These are phyloP conservation scores for Lophotis ruficrista DNA, from an alignment of 2,113 vertebrate genomes.

Conservation along the genomic window DNA sequence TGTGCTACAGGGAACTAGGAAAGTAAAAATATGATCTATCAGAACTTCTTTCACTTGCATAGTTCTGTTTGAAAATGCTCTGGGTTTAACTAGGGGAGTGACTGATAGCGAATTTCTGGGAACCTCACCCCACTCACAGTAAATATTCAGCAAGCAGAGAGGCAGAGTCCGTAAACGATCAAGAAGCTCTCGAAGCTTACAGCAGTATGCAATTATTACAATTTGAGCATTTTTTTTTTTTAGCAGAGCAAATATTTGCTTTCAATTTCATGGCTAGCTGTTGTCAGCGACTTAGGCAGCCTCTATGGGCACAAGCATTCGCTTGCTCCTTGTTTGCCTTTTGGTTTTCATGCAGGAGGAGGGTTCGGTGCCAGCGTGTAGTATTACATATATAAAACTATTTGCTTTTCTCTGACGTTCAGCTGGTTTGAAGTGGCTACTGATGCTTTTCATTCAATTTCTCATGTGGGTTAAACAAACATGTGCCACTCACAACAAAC, in stretches of 20 bases:
- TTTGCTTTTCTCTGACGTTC: slow-evolving; percentile 51
- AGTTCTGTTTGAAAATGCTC: not conserved
- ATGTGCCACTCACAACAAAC: slow-evolving; percentile 2
- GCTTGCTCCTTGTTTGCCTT: slow-evolving; percentile 42
- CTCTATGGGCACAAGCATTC: not conserved
- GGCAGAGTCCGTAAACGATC: not conserved
- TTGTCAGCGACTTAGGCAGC: accelerated
- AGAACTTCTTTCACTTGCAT: not conserved
- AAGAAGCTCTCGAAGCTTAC: not conserved
- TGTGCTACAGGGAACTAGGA: not conserved
- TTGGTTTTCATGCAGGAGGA: not conserved
- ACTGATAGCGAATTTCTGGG: not conserved
- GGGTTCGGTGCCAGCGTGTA: not conserved
- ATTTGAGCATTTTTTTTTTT: slow-evolving; percentile 56
- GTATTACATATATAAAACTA: not conserved
- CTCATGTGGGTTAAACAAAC: slow-evolving; percentile 26
- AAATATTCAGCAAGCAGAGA: not conserved
- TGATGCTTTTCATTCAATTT: slow-evolving; percentile 45
- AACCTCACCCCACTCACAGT: not conserved
- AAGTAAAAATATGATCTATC: not conserved
- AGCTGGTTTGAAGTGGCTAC: not conserved
- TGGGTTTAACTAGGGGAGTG: not conserved
- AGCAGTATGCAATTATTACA: slow-evolving; percentile 8
- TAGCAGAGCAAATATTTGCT: slow-evolving; percentile 59
- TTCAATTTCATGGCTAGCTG: slow-evolving; percentile 10